A percentile compares a stretch with the other conserved stretches of the same genome.
These are phyloP conservation scores for Odontamblyopus rebecca DNA, from an alignment of 2,797 vertebrate species.

Conservation along the genomic window DNA sequence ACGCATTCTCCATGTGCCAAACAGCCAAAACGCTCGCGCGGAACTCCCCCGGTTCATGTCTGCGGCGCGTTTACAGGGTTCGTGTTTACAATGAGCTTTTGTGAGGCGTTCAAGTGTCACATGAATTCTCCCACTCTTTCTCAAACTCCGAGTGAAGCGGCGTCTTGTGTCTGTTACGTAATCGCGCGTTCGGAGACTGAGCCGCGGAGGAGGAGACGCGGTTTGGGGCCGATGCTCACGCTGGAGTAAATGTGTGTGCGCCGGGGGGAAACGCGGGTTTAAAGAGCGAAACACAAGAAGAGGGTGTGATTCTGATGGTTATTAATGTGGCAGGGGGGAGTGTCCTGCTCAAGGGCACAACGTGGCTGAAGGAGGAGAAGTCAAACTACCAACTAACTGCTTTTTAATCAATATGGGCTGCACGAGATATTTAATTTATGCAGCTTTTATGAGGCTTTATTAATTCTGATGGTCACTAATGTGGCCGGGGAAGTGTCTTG, in stretches of 20 bases:
- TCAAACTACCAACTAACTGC: too few species aligned
- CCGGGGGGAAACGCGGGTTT: not conserved
- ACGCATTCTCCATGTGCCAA: not conserved
- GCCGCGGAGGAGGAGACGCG: not conserved
- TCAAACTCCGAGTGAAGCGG: not conserved
- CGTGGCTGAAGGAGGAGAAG: too few species aligned
- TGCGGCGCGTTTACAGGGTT: constrained; percentile 19
- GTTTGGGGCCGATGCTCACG: not conserved
- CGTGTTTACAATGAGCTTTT: constrained; percentile 59
- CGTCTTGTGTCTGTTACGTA: constrained; percentile 2
- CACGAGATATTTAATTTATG: too few species aligned
- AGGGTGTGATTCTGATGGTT: too few species aligned
- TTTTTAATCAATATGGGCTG: too few species aligned
- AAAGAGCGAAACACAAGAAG: not conserved
- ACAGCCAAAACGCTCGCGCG: not conserved
- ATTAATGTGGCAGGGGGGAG: too few species aligned
- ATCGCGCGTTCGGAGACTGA: not conserved
- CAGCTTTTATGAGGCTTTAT: too few species aligned
- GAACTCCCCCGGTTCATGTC: not conserved
- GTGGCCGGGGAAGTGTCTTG: too few species aligned
- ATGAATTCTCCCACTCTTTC: constrained; percentile 15
- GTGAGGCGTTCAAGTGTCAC: constrained; percentile 57
- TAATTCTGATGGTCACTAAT: too few species aligned
- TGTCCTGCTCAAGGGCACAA: too few species aligned
- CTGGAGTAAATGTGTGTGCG: not conserved